Evolutionary conservation across 2,888 invertebrate genomes (phyloP).

Genomic region (Platycheirus rosarum): DNA sequence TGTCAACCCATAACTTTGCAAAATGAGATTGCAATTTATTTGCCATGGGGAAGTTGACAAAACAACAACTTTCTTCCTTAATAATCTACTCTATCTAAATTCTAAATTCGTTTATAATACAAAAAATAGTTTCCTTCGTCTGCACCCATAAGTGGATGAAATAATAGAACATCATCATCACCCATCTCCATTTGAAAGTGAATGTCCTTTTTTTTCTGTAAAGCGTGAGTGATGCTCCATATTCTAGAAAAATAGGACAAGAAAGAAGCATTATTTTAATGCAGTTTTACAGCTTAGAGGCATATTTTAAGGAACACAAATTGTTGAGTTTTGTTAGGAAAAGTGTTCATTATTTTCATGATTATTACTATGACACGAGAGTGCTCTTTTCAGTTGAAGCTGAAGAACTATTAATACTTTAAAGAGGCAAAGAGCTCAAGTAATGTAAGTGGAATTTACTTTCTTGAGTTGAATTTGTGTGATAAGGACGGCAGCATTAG

Average conservation of each 20-base stretch:
- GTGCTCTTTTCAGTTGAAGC: slow-evolving; percentile 53
- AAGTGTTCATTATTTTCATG: slow-evolving; percentile 60
- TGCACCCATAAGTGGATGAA: slow-evolving; percentile 12
- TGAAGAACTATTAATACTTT: slow-evolving; percentile 37
- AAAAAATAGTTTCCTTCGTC: not conserved
- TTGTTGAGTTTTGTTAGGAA: not conserved
- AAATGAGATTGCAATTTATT: slow-evolving; percentile 22
- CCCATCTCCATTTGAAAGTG: not conserved
- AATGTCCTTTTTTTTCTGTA: not conserved
- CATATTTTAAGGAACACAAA: not conserved
- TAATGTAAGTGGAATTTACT: no score
- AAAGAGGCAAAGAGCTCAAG: not conserved
- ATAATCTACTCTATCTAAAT: not conserved
- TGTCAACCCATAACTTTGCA: not conserved
- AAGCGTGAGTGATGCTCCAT: slow-evolving; percentile 23
- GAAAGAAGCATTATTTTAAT: slow-evolving; percentile 55
- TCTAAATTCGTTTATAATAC: not conserved
- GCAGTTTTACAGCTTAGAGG: slow-evolving; percentile 43
- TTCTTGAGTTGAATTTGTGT: no score
- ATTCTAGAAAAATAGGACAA: slow-evolving; percentile 22
- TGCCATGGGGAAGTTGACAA: not conserved
- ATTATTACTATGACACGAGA: slow-evolving; percentile 59
- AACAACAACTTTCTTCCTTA: not conserved
- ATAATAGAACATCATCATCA: slow-evolving; percentile 1
- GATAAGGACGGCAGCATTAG: no score